These are phyloP conservation scores for Nipponacmea schrenckii DNA, from an alignment of 2,888 invertebrate species.

Conservation along the genomic window DNA sequence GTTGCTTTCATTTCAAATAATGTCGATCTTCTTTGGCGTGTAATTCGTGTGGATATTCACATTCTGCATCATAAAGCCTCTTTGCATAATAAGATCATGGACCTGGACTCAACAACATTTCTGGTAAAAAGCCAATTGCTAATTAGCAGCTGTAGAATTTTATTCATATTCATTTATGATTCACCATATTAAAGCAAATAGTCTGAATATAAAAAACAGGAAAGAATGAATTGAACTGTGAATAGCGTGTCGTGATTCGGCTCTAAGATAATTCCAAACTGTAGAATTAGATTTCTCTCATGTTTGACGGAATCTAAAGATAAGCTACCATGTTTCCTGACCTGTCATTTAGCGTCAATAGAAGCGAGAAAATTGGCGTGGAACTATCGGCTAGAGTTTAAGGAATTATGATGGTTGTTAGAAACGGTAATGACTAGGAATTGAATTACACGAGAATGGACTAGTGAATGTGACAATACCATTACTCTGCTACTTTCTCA, in stretches of 20 bases:
- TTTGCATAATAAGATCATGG: too few species aligned
- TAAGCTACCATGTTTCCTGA: background rate
- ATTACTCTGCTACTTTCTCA: background rate
- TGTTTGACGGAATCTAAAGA: slow-evolving; percentile 4
- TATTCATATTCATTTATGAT: too few species aligned
- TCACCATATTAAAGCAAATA: too few species aligned
- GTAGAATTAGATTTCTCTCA: slow-evolving; percentile 5
- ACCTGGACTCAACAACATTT: too few species aligned
- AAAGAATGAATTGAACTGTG: too few species aligned
- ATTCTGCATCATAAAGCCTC: too few species aligned
- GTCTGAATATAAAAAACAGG: too few species aligned
- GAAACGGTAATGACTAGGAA: background rate
- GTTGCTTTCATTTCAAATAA: too few species aligned
- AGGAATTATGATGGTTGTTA: background rate
- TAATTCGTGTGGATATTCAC: too few species aligned
- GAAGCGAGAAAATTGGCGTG: slow-evolving; percentile 4
- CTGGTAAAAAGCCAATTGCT: too few species aligned
- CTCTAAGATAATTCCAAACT: background rate
- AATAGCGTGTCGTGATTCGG: background rate
- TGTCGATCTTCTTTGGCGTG: too few species aligned
- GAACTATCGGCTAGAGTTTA: background rate
- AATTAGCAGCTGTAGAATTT: too few species aligned
- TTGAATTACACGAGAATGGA: background rate
- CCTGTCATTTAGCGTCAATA: background rate
- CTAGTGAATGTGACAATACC: slow-evolving; percentile 2